Base-by-base conservation (phyloP, 2,888 invertebrate genomes). In the Fragum whitleyi region DNA sequence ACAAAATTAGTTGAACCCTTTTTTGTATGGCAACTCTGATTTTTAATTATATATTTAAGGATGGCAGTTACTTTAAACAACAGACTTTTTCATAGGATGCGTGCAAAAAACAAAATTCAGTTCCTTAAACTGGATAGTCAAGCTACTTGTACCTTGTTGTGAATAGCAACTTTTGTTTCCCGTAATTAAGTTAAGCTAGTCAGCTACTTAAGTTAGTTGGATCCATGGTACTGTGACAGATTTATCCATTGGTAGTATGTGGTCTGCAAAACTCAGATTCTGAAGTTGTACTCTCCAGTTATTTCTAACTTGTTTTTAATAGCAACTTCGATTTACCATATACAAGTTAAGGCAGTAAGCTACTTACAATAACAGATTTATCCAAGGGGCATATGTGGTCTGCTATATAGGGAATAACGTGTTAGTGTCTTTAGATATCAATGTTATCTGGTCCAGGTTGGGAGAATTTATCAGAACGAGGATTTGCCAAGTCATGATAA, bases 111-210 rank as follows among this genome's bases (percentile, higher is more conserved):
- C 87, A 16, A 91, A 86, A 62, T 89, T 82, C 14, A 92, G 61
- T 75, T 90, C 88, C 81, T 92, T 91, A 21, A 90, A 55, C 59
- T 88, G 84, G 7, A 90, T 90, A 26, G 84, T 88, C 90, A 90
- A 91, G 21, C 86, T 79, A 28, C 87, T 87, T n/a, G 75, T 68
- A 9, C 84, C 82, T n/a, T 79, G 71, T 32, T 77, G 71, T 21
- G 77, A 61, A 6, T 77, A 68, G n/a, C 76, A 67, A 42, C 79
- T 86, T 42, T 86, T 81, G 2, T 72, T 73, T 14, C 87, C 83
- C 3, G 88, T 82, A 57, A 91, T 78, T 32, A 91, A 74, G n/a
- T 88, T 89, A 32, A 88, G 87, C 14, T 80, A 61, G 14, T 78
- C 39, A 39, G 6, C n/a, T 16, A 83, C 88, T 86, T n/a, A n/a